Evolutionary conservation across 2,797 vertebrate species (phyloP).

Genomic region (Galagoides demidoff): DNA sequence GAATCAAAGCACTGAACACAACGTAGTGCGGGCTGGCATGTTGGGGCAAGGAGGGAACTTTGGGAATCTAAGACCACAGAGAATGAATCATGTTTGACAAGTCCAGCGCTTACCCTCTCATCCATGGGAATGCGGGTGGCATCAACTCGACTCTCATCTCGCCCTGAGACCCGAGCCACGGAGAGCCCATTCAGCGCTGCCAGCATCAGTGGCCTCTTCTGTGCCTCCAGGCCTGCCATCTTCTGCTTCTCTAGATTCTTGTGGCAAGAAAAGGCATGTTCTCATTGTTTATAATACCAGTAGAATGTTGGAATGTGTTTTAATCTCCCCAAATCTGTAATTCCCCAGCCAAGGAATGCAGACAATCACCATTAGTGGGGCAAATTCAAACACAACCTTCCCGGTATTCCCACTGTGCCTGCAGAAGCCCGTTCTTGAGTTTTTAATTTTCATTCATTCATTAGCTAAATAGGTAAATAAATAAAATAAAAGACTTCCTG

Average conservation of each 20-base stretch:
- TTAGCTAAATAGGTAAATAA: conserved; percentile 54
- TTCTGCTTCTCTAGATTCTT: conserved; percentile 99
- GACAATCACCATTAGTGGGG: conserved; percentile 83
- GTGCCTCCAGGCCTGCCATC: conserved; percentile 95
- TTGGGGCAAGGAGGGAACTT: neutral
- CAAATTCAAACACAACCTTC: conserved; percentile 85
- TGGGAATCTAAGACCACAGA: conserved; percentile 42
- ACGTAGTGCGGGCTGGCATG: neutral
- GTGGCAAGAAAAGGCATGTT: conserved; percentile 90
- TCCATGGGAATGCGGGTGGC: conserved; percentile 91
- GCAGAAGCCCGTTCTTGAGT: conserved; percentile 75
- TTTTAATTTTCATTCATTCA: conserved; percentile 70
- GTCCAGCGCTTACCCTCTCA: conserved; percentile 92
- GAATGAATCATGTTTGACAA: conserved; percentile 20
- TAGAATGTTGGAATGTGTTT: conserved; percentile 89
- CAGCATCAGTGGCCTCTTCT: conserved; percentile 98
- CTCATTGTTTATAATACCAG: conserved; percentile 89
- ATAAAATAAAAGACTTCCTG: neutral
- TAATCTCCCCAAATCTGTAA: conserved; percentile 89
- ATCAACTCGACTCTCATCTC: conserved; percentile 91
- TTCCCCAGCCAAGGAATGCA: conserved; percentile 88
- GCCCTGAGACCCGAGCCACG: conserved; percentile 92
- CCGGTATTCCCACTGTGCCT: conserved; percentile 80
- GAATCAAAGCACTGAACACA: neutral
- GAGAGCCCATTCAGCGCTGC: conserved; percentile 96